Evolutionary conservation across 1,140 invertebrate species (phyloP), one percentile per base, ranked within the genome.

Genomic region (Solen grandis): DNA sequence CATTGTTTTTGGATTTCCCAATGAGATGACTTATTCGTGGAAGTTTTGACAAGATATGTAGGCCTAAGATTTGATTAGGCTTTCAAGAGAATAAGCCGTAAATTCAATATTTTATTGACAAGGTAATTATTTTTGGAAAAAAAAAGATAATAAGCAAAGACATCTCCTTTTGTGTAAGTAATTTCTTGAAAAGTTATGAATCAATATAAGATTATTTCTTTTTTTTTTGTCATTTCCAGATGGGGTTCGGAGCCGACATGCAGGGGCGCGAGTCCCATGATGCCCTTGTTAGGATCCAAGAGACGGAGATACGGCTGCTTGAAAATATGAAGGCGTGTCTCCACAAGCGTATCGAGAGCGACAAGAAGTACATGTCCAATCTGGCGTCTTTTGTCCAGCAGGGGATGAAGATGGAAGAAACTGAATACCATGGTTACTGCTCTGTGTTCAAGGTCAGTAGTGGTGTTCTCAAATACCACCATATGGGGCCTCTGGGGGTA

Each of bases 251-350:
- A 55, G 94, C 95, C 85, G 95, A 95, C 88, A 94, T 97, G 35
- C 96, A 97, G 91, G 96, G 96, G 54, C 88, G 89, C 66, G 81
- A 85, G 25, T 93, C 93, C 69, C 97, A 98, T 90, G 97, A 98
- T 91, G 96, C 96, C 69, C 92, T 98, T 73, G 93, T 98, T 35
- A 94, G 94, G 19, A 94, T 97, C 25, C 97, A 98, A 92, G 97
- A 99, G 91, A 96, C 96, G 5, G 97, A 98, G 92, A 94, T 98
- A 41, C 94, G 96, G 78, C 94, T 98, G 16, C 94, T 98, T 92
- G 97, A 98, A 89, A 95, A 95, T 74, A 97, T 98, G 95, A 95
- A 96, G 83, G 93, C 96, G 57, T 97, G 96, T 87, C 93, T 99
- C 19, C 94, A 95, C 65, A 94, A 95, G 54, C 96, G 97, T 92